Evolutionary conservation across 2,113 vertebrate species (phyloP).

Genomic region (Micronycteris hirsuta): DNA sequence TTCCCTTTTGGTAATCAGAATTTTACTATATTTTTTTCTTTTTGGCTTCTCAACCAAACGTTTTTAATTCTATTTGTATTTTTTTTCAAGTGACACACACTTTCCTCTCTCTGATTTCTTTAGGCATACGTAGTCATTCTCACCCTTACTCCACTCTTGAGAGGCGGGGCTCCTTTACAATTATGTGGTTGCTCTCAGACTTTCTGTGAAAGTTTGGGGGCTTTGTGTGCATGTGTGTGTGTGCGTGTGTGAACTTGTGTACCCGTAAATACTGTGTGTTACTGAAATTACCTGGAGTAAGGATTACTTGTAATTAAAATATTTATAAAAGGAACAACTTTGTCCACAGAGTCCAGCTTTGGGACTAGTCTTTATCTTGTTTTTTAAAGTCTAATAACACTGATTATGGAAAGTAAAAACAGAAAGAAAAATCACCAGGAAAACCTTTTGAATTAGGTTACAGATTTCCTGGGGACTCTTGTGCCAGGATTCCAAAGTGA

Average conservation of each 20-base stretch:
- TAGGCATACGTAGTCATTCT: conserved; percentile 67
- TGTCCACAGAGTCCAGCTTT: conserved; percentile 78
- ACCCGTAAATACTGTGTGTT: conserved; percentile 78
- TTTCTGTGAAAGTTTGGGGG: conserved; percentile 96
- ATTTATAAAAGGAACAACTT: conserved; percentile 83
- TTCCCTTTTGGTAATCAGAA: conserved; percentile 58
- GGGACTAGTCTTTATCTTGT: conserved; percentile 74
- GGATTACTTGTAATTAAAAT: conserved; percentile 83
- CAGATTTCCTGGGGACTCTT: background rate
- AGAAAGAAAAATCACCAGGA: conserved; percentile 49
- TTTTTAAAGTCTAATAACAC: conserved; percentile 79
- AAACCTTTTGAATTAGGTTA: conserved; percentile 33
- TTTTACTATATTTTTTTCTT: conserved; percentile 68
- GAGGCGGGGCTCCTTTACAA: conserved; percentile 83
- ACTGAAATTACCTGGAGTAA: conserved; percentile 78
- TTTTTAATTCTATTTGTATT: conserved; percentile 62
- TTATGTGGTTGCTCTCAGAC: conserved; percentile 84
- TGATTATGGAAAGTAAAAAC: conserved; percentile 66
- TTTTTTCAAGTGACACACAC: conserved; percentile 68
- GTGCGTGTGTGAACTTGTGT: background rate
- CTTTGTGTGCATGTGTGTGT: conserved; percentile 59
- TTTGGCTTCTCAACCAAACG: conserved; percentile 69
- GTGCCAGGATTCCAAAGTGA: background rate
- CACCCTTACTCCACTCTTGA: conserved; percentile 77
- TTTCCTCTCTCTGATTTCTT: conserved; percentile 61